Percentiles rank a stretch among this genome's conserved stretches.
Evolutionary conservation across 1,140 invertebrate species (phyloP).

Genomic region (Meloidogyne hapla): DNA sequence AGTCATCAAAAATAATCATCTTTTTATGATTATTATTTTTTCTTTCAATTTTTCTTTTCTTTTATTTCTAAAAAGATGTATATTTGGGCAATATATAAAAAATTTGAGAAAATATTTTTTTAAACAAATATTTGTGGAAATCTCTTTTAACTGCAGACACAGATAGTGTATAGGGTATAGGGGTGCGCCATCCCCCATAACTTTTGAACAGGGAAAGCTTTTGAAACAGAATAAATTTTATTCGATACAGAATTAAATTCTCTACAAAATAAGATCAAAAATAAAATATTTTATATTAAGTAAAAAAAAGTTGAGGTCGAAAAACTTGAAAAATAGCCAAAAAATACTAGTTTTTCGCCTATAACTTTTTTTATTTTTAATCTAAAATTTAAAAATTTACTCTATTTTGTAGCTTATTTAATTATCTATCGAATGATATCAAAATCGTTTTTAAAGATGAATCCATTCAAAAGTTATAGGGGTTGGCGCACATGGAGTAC

Average conservation of each 20-base stretch:
- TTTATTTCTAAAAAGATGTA: neutral
- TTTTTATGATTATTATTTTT: neutral
- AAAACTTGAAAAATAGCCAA: neutral
- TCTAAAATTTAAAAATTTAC: neutral
- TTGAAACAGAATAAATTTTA: neutral
- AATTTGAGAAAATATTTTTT: neutral
- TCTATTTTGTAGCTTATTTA: neutral
- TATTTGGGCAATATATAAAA: neutral
- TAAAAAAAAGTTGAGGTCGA: neutral
- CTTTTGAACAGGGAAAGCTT: neutral
- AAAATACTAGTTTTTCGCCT: neutral
- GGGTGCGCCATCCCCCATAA: neutral
- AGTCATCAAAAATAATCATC: slow-evolving; percentile 1
- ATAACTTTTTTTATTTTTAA: neutral
- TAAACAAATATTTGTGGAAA: neutral
- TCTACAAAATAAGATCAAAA: neutral
- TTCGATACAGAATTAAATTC: neutral
- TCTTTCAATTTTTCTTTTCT: neutral
- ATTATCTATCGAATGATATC: neutral
- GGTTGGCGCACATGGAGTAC: neutral
- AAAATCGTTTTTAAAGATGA: no score
- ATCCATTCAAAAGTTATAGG: no score
- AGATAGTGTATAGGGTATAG: neutral
- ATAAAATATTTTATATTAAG: neutral
- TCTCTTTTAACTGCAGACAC: neutral